These are phyloP conservation scores for Helicoverpa assulta DNA, from an alignment of 2,888 invertebrate genomes.

Conservation along the genomic window DNA sequence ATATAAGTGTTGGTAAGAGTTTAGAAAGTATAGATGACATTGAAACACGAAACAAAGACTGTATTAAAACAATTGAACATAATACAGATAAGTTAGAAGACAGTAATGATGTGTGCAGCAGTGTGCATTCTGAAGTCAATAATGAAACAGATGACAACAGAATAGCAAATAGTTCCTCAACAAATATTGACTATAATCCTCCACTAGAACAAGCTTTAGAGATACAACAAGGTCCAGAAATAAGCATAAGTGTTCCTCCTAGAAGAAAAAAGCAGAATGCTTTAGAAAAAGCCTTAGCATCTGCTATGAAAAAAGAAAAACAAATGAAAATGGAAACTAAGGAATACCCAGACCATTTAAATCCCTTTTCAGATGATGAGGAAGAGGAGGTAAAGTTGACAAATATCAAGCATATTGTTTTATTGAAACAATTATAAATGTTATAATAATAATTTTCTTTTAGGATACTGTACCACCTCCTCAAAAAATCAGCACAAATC, in stretches of 20 bases:
- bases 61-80: slow-evolving; percentile 55
- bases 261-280: slow-evolving; percentile 80
- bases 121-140: slow-evolving; percentile 68
- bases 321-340: slow-evolving; percentile 59
- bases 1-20: slow-evolving; percentile 65
- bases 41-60: slow-evolving; percentile 67
- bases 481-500: slow-evolving; percentile 90
- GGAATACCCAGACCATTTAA: slow-evolving; percentile 94
- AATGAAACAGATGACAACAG: slow-evolving; percentile 85
- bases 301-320: slow-evolving; percentile 58
- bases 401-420: not conserved
- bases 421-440: not conserved
- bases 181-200: slow-evolving; percentile 56
- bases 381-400: slow-evolving; percentile 71
- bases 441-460: slow-evolving; percentile 48
- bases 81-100: slow-evolving; percentile 53
- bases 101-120: slow-evolving; percentile 51
- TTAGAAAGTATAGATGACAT: slow-evolving; percentile 64
- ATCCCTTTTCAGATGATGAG: slow-evolving; percentile 95
- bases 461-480: slow-evolving; percentile 75
- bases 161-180: slow-evolving; percentile 72
- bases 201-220: slow-evolving; percentile 59
- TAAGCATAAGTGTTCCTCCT: slow-evolving; percentile 83
- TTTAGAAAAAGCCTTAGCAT: slow-evolving; percentile 66
- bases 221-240: slow-evolving; percentile 70